Base-by-base conservation (phyloP, 2,113 vertebrate species). In the Psilopsiagon aymara region DNA sequence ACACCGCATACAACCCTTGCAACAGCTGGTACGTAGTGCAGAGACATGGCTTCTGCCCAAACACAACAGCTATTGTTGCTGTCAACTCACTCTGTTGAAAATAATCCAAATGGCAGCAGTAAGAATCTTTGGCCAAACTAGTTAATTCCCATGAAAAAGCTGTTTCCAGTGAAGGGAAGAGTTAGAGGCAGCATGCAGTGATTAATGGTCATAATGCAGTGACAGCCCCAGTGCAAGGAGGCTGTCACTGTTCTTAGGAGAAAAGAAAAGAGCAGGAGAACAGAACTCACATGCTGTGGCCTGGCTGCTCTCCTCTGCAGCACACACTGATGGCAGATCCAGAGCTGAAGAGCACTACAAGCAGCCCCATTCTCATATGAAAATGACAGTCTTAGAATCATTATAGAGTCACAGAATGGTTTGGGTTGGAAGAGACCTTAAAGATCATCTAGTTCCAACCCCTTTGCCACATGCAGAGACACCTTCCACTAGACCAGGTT, bases 241-340 rank as follows among this genome's bases (percentile, higher is more conserved):
- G 31, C 21, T 49, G 9, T 11, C 5, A 1, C 33, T 1, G 3
- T 15, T 21, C 20, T 7, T 19, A 31, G 28, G 37, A 67, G 52
- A 39, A 60, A 70, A 67, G 19, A 49, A 35, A 63, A 88, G 27
- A 66, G 24, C 31, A 43, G 47, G 19, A 68, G 31, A 79, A 57
- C 81, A 79, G 49, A 83, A 75, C 66, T 79, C 47, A 9, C 1
- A 2, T 17, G 33, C 31, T 57, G 2, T 14, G 47, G n/a, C 21
- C 17, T 8, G 60, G 44, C 47, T 44, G 43, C 29, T 70, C 39
- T 49, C 46, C 43, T 71, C n/a, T 57, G 70, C 47, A 78, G 33
- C 1, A 1, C 0, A 0, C 52, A 21, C 20, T 15, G 47, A 47
- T 17, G 33, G 39, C 82, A 82, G 0, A 9, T 17, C 41, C 7